A percentile compares a stretch with the other conserved stretches of the same genome.
Conservation (phyloP, 1,140 invertebrate species). For the Steinernema feltiae region DNA sequence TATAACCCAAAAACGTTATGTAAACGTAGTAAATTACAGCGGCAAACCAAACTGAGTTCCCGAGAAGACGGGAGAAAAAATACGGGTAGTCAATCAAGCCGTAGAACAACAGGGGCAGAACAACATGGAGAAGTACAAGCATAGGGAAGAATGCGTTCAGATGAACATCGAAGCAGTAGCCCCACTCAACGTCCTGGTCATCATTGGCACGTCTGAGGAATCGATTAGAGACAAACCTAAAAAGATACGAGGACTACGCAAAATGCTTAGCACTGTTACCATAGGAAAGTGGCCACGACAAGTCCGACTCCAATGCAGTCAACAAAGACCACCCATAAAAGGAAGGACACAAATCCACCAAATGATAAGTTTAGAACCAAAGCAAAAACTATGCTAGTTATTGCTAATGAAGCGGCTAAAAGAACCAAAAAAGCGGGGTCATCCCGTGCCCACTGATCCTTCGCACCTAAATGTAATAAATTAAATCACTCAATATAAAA, state of each 20-base stretch:
- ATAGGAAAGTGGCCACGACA: conserved; percentile 79
- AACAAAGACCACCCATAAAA: conserved; percentile 84
- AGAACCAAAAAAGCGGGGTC: conserved; percentile 96
- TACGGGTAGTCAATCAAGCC: conserved; percentile 47
- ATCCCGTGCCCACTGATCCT: conserved; percentile 96
- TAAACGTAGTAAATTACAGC: conserved; percentile 88
- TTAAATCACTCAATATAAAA: too few relatives aligned
- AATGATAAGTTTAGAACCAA: conserved; percentile 72
- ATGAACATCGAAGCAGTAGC: conserved; percentile 96
- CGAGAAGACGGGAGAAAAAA: conserved; percentile 71
- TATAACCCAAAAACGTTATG: conserved; percentile 95
- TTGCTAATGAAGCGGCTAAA: conserved; percentile 75
- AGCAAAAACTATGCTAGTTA: conserved; percentile 82
- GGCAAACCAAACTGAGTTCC: conserved; percentile 88
- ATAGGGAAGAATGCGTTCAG: conserved; percentile 95
- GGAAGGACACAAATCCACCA: conserved; percentile 74
- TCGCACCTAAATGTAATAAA: conserved; percentile 72
- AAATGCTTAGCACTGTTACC: conserved; percentile 64
- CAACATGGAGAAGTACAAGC: conserved; percentile 82
- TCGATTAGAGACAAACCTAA: conserved; percentile 77
- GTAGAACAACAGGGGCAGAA: conserved; percentile 60
- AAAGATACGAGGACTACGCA: conserved; percentile 49
- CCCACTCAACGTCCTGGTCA: conserved; percentile 87
- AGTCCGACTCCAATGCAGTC: conserved; percentile 85
- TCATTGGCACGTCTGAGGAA: conserved; percentile 74